Evolutionary conservation across 1,140 invertebrate species (phyloP).

Genomic region (honey bee (Apis mellifera)): Amel_HAv3.1 CM009936.2:7619001-7619500

Average conservation of each 20-base stretch:
- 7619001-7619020: too few relatives aligned
- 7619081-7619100: not conserved
- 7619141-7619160: not conserved
- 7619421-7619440: not conserved
- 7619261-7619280: not conserved
- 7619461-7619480: too few relatives aligned
- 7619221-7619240: constrained; percentile 7
- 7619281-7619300: not conserved
- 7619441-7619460: not conserved
- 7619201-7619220: not conserved
- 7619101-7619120: not conserved
- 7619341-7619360: not conserved
- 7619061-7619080: not conserved
- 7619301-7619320: constrained; percentile 4
- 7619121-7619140: not conserved
- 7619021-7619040: too few relatives aligned
- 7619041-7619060: not conserved
- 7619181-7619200: not conserved
- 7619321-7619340: not conserved
- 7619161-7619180: not conserved
- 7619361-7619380: not conserved
- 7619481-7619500: too few relatives aligned
- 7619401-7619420: not conserved
- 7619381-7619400: not conserved
- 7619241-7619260: not conserved